Base-by-base conservation (phyloP, 1,140 invertebrate species). In the Heliothis subflexa region DNA sequence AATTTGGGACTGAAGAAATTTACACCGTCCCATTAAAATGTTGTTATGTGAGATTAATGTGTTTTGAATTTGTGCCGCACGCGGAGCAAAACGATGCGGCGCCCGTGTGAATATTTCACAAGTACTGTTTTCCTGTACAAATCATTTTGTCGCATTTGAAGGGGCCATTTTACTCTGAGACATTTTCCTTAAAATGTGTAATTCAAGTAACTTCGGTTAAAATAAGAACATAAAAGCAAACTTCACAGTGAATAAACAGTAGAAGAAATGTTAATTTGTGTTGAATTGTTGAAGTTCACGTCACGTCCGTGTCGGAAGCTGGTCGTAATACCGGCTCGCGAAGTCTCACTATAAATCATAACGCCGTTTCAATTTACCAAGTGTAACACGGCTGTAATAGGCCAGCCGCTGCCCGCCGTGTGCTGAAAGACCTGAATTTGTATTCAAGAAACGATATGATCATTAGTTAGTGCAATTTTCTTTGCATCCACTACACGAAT, bases 401-500 rank as follows among this genome's bases (percentile, higher is more conserved):
- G 85, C 87, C 88, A 88, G 81, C 86, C 82, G 79, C 71, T 86
- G 78, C 81, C 84, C 80, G 85, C 84, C 74, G 82, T 81, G 74
- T 81, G 85, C 85, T 90, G 87, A 88, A 93, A 93, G 88, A 89
- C 85, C 87, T 88, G 81, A 92, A 89, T 93, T 90, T 89, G 90
- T 93, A 94, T 94, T 92, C 92, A 90, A 89, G 84, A 79, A 88
- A 89, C 89, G 92, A 90, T 91, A 90, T 87, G 83, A 91, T 91
- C 92, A 92, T 93, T 93, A 92, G 90, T 93, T 89, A 88, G 86
- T 87, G 90, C 88, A 92, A 92, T 92, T 92, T 92, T 88, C 88
- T 86, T 92, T 85, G 83, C 85, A 89, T 90, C 86, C 81, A 82
- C 80, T 88, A 86, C 84, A 88, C 85, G 89, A 90, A 91, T 88